Base-by-base conservation (phyloP, 2,888 invertebrate genomes). In the Leucophora obtusa region DNA sequence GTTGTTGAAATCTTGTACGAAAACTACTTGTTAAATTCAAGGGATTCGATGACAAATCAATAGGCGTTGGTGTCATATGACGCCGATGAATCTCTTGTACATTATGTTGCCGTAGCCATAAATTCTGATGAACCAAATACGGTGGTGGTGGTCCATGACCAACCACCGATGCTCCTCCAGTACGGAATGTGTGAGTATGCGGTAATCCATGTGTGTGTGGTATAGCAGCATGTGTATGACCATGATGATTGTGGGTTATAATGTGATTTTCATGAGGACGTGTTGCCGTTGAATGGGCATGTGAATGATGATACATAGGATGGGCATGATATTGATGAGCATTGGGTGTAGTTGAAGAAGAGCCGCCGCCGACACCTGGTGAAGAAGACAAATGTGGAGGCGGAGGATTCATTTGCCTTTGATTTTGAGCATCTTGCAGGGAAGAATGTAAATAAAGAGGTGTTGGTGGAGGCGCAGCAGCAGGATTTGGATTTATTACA, bases 71-170 rank as follows among this genome's bases (percentile, higher is more conserved):
- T 33, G 89, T 89, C 86, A 90, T 89, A 83, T 88, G 91, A 72
- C 93, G 91, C 56, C 93, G 90, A 82, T 92, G 92, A 76, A 92
- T 87, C 87, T 93, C 93, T 84, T 91, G 92, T 77, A 89, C 92
- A 74, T 93, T 93, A 85, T 95, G 95, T 84, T 95, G 95, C 0
- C 93, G 92, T 82, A 94, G 93, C 95, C 95, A 95, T 53, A 95
- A 90, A 78, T 94, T 92, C 86, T 95, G 94, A 88, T 95, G 95
- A 7, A 94, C 92, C 7, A 94, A 92, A 90, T 95, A 94, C 56
- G 95, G 93, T 59, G 94, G 93, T 15, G 93, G 92, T 2, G 87
- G 86, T 18, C 74, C 72, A 59, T 71, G 73, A 43, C 84, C 87
- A 71, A 83, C 78, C 33, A 83, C 78, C 33, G 28, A 38, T 28